phyloP scores from a whole-genome alignment of 2,888 invertebrate species.

The Trissolcus japonicus region DNA sequence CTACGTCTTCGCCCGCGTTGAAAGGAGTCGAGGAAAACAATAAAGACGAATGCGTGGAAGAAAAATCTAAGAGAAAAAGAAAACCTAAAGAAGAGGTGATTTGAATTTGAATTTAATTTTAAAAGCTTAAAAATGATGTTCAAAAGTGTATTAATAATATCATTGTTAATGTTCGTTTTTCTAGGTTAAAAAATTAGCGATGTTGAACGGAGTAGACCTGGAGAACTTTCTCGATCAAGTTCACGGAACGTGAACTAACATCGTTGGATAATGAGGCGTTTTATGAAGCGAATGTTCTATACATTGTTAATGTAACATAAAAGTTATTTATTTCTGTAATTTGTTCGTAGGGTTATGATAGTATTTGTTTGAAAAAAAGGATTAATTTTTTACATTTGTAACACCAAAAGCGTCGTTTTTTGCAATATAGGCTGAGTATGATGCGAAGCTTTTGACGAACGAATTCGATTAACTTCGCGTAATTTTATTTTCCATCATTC shows the following conservation, averaged over 20 bases:
- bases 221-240: slow-evolving; percentile 42
- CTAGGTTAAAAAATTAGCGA: slow-evolving; percentile 17
- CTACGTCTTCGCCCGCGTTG: slow-evolving; percentile 66
- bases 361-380: slow-evolving; percentile 4
- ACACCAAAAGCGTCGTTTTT: background rate
- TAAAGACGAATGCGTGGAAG: background rate
- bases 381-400: slow-evolving; percentile 1
- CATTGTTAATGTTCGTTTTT: background rate
- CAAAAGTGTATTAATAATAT: background rate
- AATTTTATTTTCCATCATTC: too few relatives aligned
- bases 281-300: slow-evolving; percentile 11
- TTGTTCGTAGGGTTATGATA: slow-evolving; percentile 9
- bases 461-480: too few relatives aligned
- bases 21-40: slow-evolving; percentile 22
- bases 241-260: slow-evolving; percentile 40
- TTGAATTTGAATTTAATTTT: background rate
- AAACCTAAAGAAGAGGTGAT: slow-evolving; percentile 12
- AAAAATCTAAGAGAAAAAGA: slow-evolving; percentile 23
- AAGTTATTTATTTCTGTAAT: slow-evolving; percentile 42
- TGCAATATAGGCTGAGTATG: too few relatives aligned
- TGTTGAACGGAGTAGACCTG: slow-evolving; percentile 37
- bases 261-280: slow-evolving; percentile 8
- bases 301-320: slow-evolving; percentile 33
- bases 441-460: too few relatives aligned
- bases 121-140: background rate